Evolutionary conservation across 2,113 vertebrate genomes (phyloP).

Genomic region (Megaceryle torquata): DNA sequence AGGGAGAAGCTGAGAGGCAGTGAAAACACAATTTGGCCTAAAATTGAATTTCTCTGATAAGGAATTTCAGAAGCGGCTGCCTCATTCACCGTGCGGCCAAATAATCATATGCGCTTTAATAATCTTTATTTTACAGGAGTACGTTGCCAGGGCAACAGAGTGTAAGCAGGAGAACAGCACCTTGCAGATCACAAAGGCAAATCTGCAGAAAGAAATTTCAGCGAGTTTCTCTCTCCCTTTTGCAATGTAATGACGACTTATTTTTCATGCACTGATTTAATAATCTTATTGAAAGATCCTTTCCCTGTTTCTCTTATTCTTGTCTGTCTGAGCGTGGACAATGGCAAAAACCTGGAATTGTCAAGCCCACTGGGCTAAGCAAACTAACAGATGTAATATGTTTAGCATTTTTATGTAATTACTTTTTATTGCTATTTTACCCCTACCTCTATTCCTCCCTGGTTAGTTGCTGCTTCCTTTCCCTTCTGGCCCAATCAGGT

Average conservation of each 20-base stretch:
- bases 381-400: conserved; percentile 78
- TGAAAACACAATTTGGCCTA: conserved; percentile 81
- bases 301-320: conserved; percentile 57
- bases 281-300: conserved; percentile 73
- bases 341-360: conserved; percentile 67
- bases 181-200: conserved; percentile 82
- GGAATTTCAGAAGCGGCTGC: conserved; percentile 80
- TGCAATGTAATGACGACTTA: conserved; percentile 75
- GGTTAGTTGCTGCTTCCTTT: conserved; percentile 57
- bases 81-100: conserved; percentile 78
- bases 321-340: conserved; percentile 70
- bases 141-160: conserved; percentile 81
- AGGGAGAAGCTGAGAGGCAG: conserved; percentile 72
- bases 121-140: conserved; percentile 87
- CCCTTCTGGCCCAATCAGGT: conserved; percentile 44
- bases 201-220: conserved; percentile 79
- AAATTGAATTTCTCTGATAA: conserved; percentile 83
- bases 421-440: conserved; percentile 78
- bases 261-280: conserved; percentile 78
- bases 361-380: conserved; percentile 72
- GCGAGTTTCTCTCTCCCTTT: conserved; percentile 74
- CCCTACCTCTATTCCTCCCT: conserved; percentile 46
- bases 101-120: conserved; percentile 86
- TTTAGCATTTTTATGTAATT: conserved; percentile 87
- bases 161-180: conserved; percentile 80